Base-by-base conservation (phyloP, 2,113 vertebrate genomes). In the Eretmodus cyanostictus region DNA sequence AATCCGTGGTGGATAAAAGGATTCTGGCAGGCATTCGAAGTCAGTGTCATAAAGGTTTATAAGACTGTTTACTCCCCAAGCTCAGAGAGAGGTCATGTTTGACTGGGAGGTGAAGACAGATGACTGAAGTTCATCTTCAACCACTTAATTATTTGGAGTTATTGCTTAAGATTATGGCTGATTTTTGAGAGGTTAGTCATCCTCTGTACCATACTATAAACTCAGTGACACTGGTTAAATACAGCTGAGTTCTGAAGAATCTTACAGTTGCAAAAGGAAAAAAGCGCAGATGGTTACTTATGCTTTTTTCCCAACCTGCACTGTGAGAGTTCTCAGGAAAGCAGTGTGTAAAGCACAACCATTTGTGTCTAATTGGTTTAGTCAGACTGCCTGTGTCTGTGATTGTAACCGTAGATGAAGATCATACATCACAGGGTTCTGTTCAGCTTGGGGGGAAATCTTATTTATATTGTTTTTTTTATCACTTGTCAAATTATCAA, bases 31-130 rank as follows among this genome's bases (percentile, higher is more conserved):
- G 40, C 40, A 61, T 68, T 29, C 53, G 1, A 51, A 78, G 29
- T 82, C 31, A 29, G 73, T 84, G 84, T 91, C 90, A 87, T 40
- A 54, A 76, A 80, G 80, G 84, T 93, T 95, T 89, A 93, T 87
- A 90, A 57, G 73, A 81, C 53, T 86, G 79, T 94, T 94, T 92
- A 90, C 80, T 83, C 88, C 45, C 16, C 9, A 27, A 59, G 76
- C 9, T 8, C 22, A 81, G 29, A 80, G 73, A 85, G 61, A 87
- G 83, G 89, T 93, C 83, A 79, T 83, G 76, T 90, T 93, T 93
- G 91, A 89, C 55, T 57, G 51, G 45, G 61, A 88, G 83, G 42
- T 83, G 82, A 78, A 92, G 86, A 86, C 80, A 84, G 29, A 57
- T 89, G 82, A 42, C 51, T 45, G 68, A 17, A 42, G 71, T 83